Evolutionary conservation across 2,797 vertebrate genomes (phyloP).

Genomic region (Zenarchopterus dispar): DNA sequence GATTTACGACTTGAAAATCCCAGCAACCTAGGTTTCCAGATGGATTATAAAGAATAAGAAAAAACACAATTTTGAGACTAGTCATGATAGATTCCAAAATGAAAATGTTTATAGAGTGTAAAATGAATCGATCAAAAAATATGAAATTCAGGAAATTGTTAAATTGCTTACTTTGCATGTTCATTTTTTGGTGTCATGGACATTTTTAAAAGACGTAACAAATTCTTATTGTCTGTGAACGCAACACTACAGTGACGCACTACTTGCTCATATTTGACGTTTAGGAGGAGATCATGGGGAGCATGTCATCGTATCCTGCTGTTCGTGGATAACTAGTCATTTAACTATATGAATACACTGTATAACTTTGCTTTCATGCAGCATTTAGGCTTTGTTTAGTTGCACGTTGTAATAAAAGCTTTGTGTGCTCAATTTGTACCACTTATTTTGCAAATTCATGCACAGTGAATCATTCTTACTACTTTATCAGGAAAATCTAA

Average conservation of each 20-base stretch:
- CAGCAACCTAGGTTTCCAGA: too few species aligned
- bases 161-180: neutral
- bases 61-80: too few species aligned
- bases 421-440: too few species aligned
- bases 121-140: neutral
- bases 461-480: too few species aligned
- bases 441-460: too few species aligned
- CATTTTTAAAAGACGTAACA: accelerated
- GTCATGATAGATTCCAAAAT: too few species aligned
- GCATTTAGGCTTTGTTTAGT: neutral
- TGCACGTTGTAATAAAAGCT: too few species aligned
- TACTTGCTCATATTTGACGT: constrained; percentile 50
- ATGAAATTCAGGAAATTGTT: neutral
- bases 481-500: too few species aligned
- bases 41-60: too few species aligned
- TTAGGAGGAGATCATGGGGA: constrained; percentile 27
- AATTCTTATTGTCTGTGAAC: constrained; percentile 17
- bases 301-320: constrained; percentile 40
- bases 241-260: constrained; percentile 62
- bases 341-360: neutral
- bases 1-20: too few species aligned
- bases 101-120: too few species aligned
- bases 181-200: neutral
- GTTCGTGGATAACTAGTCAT: constrained; percentile 5
- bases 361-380: neutral